Evolutionary conservation across 2,797 vertebrate species (phyloP).

Genomic region (Pipistrellus kuhlii): DNA sequence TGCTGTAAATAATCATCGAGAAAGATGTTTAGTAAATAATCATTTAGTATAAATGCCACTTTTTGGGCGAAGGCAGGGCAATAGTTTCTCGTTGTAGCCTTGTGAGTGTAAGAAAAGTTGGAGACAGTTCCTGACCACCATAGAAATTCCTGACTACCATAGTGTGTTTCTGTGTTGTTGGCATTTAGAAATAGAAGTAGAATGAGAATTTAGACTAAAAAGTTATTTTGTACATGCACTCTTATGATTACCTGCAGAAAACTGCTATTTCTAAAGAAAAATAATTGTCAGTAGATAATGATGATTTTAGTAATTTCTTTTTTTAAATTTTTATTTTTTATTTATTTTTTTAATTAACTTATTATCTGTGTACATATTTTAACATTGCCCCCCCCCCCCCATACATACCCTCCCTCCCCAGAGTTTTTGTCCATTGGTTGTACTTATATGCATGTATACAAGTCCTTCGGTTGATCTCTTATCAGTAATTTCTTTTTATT

Average conservation of each 20-base stretch:
- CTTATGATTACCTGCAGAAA: not conserved
- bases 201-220: conserved; percentile 10
- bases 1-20: conserved; percentile 87
- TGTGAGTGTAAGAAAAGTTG: not conserved
- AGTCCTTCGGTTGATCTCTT: too few relatives aligned
- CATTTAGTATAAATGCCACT: conserved; percentile 79
- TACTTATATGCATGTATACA: too few relatives aligned
- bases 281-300: not conserved
- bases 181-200: not conserved
- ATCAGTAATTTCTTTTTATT: conserved; percentile 25
- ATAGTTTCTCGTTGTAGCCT: conserved; percentile 13
- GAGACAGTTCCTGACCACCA: not conserved
- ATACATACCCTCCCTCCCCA: too few relatives aligned
- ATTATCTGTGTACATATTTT: too few relatives aligned
- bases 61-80: conserved; percentile 60
- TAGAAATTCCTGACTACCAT: too few relatives aligned
- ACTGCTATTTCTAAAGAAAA: conserved; percentile 50
- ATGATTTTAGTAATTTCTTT: conserved; percentile 7
- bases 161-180: not conserved
- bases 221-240: not conserved
- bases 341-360: not conserved
- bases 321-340: conserved; percentile 57
- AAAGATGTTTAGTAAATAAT: conserved; percentile 86
- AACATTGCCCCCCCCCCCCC: too few relatives aligned
- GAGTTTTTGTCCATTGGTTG: too few relatives aligned